Evolutionary conservation across 2,797 vertebrate genomes (phyloP), one percentile per base, ranked within the genome.

Genomic region (Cossypha niveicapilla): DNA sequence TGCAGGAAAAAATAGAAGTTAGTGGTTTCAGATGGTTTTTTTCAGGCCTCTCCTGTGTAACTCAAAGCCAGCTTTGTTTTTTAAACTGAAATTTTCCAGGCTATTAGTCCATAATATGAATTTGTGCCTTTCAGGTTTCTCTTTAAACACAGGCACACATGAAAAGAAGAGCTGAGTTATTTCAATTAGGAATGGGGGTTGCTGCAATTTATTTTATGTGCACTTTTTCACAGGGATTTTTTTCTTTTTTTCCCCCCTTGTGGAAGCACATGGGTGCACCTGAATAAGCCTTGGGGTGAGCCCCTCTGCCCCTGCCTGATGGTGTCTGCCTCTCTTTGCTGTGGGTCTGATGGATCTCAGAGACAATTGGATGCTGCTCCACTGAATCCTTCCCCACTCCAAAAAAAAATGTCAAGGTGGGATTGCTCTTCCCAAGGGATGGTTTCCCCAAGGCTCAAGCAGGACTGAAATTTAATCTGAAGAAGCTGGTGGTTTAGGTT

Each of bases 21-120:
- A 72, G 93, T 93, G 76, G 91, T 92, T 96, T 96, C 94, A 95
- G 86, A 94, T 94, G 87, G 77, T 83, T 89, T 89, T 82, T 88
- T 94, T 92, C 63, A 80, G 41, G 39, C 10, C 78, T 92, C 88
- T 96, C 90, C 93, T 93, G 65, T 90, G 88, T 95, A 97, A 97
- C 95, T 97, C 96, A 96, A 97, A 98, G 95, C 95, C 94, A 96
- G 93, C 95, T 97, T 97, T 97, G 96, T 97, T 97, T 97, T 97
- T 95, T 82, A 93, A 96, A 86, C 82, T 54, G 82, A 94, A 96
- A 96, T 97, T 97, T 97, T 97, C 95, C 96, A 96, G 92, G 73
- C 94, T 82, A 25, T 96, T 96, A 93, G 95, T 94, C 71, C 78
- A 92, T 95, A 96, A 97, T 95, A 86, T 92, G 91, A 96, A 96